phyloP scores from a whole-genome alignment of 2,797 vertebrate genomes.

The Melanotaenia pygmaea region DNA sequence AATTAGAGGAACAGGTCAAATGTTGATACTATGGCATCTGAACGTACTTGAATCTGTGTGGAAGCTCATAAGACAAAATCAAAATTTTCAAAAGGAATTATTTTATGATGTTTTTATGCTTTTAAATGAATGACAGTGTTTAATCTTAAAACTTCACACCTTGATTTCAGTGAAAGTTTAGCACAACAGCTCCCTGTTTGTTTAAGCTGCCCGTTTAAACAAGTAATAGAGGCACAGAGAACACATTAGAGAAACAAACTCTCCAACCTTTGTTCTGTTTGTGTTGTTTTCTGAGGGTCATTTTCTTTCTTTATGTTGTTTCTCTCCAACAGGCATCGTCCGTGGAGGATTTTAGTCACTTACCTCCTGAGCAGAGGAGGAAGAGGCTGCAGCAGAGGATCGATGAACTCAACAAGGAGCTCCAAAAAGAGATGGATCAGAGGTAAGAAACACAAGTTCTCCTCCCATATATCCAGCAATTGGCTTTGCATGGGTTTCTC shows the following conservation, averaged over 20 bases:
- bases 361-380: constrained; percentile 97
- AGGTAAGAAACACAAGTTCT: constrained; percentile 80
- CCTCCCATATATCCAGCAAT: background rate
- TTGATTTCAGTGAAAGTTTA: background rate
- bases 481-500: background rate
- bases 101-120: background rate
- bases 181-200: background rate
- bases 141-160: too few species aligned
- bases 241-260: background rate
- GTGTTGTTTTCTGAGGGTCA: background rate
- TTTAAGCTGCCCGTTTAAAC: background rate
- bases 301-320: background rate
- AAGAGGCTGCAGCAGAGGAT: constrained; percentile 96
- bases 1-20: constrained; percentile 12
- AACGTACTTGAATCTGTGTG: background rate
- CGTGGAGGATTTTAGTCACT: constrained; percentile 96
- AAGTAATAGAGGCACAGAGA: background rate
- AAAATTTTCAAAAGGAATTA: background rate
- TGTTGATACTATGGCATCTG: background rate
- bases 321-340: constrained; percentile 87
- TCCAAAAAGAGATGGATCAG: constrained; percentile 97
- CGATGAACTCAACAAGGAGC: constrained; percentile 94
- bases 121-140: background rate
- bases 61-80: background rate
- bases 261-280: background rate